phyloP scores from a whole-genome alignment of 1,140 invertebrate genomes.

The Gryon sp. region DNA sequence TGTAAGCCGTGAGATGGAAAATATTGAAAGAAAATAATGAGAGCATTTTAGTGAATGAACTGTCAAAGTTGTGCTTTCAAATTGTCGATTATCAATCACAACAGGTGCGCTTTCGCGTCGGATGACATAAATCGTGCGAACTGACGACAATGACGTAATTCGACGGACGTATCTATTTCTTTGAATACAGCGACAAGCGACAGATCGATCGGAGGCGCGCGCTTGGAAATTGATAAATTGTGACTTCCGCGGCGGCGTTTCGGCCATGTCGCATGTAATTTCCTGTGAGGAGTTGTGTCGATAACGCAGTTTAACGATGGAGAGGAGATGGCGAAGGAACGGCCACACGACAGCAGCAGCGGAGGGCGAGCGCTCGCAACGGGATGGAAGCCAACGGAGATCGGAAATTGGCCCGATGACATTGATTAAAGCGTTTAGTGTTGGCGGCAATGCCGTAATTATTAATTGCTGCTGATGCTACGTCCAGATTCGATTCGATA shows the following conservation, averaged over 20 bases:
- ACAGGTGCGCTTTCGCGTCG: slow-evolving; percentile 38
- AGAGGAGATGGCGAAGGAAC: slow-evolving; percentile 44
- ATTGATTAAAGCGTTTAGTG: slow-evolving; percentile 80
- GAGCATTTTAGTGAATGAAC: background rate
- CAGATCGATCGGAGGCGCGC: slow-evolving; percentile 55
- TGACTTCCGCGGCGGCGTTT: slow-evolving; percentile 73
- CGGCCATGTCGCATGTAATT: slow-evolving; percentile 73
- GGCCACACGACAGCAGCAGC: no score
- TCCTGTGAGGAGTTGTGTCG: slow-evolving; percentile 70
- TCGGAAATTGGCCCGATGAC: slow-evolving; percentile 80
- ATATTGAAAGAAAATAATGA: background rate
- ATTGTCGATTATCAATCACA: slow-evolving; percentile 31
- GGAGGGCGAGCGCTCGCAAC: slow-evolving; percentile 63
- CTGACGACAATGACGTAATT: slow-evolving; percentile 42
- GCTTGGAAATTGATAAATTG: slow-evolving; percentile 76
- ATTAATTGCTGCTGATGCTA: slow-evolving; percentile 76
- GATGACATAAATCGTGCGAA: slow-evolving; percentile 30
- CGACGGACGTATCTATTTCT: slow-evolving; percentile 53
- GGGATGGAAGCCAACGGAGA: slow-evolving; percentile 72
- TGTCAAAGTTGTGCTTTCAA: no score
- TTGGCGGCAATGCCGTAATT: slow-evolving; percentile 76
- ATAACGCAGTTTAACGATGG: slow-evolving; percentile 66
- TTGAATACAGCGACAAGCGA: slow-evolving; percentile 48
- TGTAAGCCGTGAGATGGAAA: no score
- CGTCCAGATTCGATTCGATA: slow-evolving; percentile 69